Conservation (phyloP, 2,888 invertebrate genomes). For the Euspilapteryx auroguttella region DNA sequence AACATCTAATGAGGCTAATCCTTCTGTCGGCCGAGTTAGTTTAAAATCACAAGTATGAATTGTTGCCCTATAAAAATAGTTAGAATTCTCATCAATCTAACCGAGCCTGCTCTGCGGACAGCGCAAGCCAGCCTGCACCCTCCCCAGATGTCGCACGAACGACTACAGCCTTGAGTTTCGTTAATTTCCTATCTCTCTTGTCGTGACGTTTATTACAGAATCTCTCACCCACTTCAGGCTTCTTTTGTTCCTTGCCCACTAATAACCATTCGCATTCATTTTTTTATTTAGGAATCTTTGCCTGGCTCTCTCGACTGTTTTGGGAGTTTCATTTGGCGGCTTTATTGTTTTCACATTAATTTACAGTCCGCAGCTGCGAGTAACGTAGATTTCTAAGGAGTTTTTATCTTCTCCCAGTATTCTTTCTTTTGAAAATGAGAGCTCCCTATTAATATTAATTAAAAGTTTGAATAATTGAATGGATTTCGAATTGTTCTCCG, state of each 20-base stretch:
- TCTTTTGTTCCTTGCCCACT: constrained; percentile 37
- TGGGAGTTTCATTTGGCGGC: constrained; percentile 26
- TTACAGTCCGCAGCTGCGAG: constrained; percentile 53
- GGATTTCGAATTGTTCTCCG: constrained; percentile 45
- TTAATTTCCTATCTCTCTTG: constrained; percentile 53
- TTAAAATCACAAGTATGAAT: too few relatives aligned
- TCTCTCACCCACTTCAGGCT: constrained; percentile 26
- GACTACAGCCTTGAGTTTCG: constrained; percentile 51
- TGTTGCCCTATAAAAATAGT: too few relatives aligned
- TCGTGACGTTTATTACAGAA: constrained; percentile 46
- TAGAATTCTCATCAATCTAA: too few relatives aligned
- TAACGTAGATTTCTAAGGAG: constrained; percentile 53
- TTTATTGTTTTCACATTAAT: constrained; percentile 60
- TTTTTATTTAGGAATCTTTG: constrained; percentile 33
- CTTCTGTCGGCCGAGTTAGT: too few relatives aligned
- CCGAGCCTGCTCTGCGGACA: constrained; percentile 28
- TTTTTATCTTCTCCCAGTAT: constrained; percentile 51
- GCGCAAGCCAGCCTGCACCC: constrained; percentile 18
- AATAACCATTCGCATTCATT: constrained; percentile 50
- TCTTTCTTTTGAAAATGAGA: constrained; percentile 55
- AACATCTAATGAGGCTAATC: too few relatives aligned
- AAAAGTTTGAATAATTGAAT: constrained; percentile 60
- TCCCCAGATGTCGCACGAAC: constrained; percentile 35
- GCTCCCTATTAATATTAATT: constrained; percentile 60
- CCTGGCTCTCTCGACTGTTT: constrained; percentile 26